Conservation (phyloP, 1,140 invertebrate genomes). For the Gerris buenoi region DNA sequence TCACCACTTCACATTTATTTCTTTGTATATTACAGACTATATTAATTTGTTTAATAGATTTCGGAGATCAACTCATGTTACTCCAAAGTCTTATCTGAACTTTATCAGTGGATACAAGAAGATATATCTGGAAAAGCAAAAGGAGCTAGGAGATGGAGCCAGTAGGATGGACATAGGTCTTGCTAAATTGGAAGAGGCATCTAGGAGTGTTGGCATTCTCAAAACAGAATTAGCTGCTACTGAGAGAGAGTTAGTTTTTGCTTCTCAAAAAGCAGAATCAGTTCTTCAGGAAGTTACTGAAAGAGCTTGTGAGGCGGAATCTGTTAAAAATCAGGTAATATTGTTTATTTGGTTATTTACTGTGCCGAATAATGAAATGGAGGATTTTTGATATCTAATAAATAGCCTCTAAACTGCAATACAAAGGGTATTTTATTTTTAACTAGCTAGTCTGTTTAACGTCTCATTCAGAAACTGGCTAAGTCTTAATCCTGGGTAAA, state of each 20-base stretch:
- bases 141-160: slow-evolving; percentile 76
- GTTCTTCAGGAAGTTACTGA: slow-evolving; percentile 74
- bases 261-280: slow-evolving; percentile 74
- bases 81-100: slow-evolving; percentile 91
- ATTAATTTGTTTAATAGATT: too few relatives aligned
- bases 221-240: slow-evolving; percentile 85
- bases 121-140: slow-evolving; percentile 75
- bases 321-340: slow-evolving; percentile 71
- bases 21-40: too few relatives aligned
- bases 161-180: slow-evolving; percentile 82
- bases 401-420: too few relatives aligned
- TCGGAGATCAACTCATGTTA: slow-evolving; percentile 84
- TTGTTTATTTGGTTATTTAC: too few relatives aligned
- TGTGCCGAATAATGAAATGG: too few relatives aligned
- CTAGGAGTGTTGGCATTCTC: slow-evolving; percentile 73
- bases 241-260: slow-evolving; percentile 79
- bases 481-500: too few relatives aligned
- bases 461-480: too few relatives aligned
- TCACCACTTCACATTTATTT: too few relatives aligned
- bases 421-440: too few relatives aligned
- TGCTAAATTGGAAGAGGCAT: slow-evolving; percentile 87
- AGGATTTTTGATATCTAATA: too few relatives aligned
- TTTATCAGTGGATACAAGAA: slow-evolving; percentile 91
- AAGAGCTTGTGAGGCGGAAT: slow-evolving; percentile 83
- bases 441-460: too few relatives aligned